Percentiles rank a stretch among this genome's conserved stretches.
Conservation (phyloP, 2,113 vertebrate genomes). For the Tupaia chinensis region DNA sequence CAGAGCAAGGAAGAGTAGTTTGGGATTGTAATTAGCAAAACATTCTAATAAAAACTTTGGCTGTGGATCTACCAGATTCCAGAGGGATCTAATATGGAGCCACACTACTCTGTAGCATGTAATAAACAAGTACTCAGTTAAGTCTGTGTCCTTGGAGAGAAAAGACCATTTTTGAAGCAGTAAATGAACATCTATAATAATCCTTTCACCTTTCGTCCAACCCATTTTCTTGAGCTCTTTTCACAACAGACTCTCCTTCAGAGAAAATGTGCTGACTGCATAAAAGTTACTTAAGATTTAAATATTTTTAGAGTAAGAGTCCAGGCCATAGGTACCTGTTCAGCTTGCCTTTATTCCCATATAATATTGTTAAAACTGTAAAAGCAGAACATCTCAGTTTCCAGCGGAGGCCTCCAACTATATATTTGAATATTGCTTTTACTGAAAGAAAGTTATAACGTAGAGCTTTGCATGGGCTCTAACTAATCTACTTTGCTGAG, state of each 20-base stretch:
- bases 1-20: accelerated
- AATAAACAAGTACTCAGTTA: not conserved
- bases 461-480: constrained; percentile 50
- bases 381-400: constrained; percentile 29
- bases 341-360: constrained; percentile 37
- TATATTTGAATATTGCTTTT: constrained; percentile 58
- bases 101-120: not conserved
- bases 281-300: constrained; percentile 54
- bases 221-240: not conserved
- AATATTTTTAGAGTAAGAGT: not conserved
- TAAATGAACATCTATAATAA: not conserved
- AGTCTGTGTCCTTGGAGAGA: not conserved
- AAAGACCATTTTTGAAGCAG: not conserved
- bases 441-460: constrained; percentile 62
- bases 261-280: not conserved
- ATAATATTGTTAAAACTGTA: constrained; percentile 38
- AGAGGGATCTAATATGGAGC: not conserved
- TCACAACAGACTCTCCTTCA: not conserved
- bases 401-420: not conserved
- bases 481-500: constrained; percentile 74
- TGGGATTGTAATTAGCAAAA: not conserved
- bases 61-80: not conserved
- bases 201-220: not conserved
- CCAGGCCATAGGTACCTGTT: not conserved
- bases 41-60: not conserved